phyloP scores from a whole-genome alignment of 2,797 vertebrate species.

The Pangasius sanitwongsei region DNA sequence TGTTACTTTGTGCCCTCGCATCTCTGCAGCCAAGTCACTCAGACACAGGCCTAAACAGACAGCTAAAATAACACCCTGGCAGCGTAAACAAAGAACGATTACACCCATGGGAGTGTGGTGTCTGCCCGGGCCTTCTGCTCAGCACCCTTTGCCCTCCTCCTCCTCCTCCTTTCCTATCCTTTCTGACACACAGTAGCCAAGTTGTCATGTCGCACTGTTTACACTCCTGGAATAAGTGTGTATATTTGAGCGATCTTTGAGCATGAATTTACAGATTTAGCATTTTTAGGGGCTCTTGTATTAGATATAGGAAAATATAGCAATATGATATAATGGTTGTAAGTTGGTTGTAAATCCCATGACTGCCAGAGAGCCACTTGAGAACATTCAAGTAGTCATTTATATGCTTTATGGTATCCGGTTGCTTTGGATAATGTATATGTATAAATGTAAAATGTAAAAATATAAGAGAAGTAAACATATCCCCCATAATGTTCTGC shows the following conservation, averaged over 20 bases:
- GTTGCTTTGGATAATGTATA: background rate
- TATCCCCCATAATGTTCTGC: background rate
- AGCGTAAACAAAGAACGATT: slow-evolving; percentile 82
- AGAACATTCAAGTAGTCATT: slow-evolving; percentile 1
- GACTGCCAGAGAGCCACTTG: background rate
- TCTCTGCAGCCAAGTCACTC: slow-evolving; percentile 70
- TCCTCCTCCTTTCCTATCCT: slow-evolving; percentile 42
- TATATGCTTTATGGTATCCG: background rate
- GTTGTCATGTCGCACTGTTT: slow-evolving; percentile 55
- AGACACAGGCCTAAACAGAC: slow-evolving; percentile 78
- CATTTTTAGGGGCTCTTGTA: background rate
- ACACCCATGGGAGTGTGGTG: slow-evolving; percentile 80
- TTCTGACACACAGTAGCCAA: slow-evolving; percentile 52
- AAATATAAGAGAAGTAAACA: background rate
- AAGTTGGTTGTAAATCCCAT: background rate
- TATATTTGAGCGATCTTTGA: slow-evolving; percentile 4
- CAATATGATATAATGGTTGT: background rate
- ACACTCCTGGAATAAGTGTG: slow-evolving; percentile 36
- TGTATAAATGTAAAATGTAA: background rate
- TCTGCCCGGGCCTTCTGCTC: slow-evolving; percentile 65
- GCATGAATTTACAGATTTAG: background rate
- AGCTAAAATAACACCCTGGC: slow-evolving; percentile 80
- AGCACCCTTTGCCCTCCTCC: slow-evolving; percentile 65
- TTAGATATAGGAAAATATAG: background rate
- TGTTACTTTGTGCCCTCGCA: slow-evolving; percentile 58